A percentile compares a stretch with the other conserved stretches of the same genome.
Conservation (phyloP, 2,888 invertebrate species). For the Xanthia icteritia region DNA sequence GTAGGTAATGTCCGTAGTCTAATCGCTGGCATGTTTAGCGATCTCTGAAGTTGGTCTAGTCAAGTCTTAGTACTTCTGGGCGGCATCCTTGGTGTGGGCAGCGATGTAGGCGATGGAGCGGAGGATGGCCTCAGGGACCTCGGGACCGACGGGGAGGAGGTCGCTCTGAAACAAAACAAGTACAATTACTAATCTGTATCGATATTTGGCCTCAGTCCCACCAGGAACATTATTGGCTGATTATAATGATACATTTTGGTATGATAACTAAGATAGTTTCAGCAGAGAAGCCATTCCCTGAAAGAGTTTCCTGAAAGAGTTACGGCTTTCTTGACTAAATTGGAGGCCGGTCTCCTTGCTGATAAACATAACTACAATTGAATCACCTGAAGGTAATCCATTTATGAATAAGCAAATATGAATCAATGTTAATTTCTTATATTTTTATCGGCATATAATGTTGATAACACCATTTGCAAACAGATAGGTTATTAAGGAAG, state of each 20-base stretch:
- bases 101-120: conserved; percentile 78
- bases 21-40: conserved; percentile 23
- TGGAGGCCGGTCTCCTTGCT: neutral
- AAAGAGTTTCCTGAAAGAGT: neutral
- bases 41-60: conserved; percentile 22
- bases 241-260: neutral
- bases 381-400: neutral
- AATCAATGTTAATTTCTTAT: conserved; percentile 1
- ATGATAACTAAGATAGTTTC: neutral
- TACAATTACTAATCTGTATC: conserved; percentile 1
- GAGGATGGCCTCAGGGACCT: conserved; percentile 75
- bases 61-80: conserved; percentile 46
- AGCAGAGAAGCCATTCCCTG: neutral
- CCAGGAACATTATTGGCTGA: neutral
- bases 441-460: conserved; percentile 11
- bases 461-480: conserved; percentile 25
- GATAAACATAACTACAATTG: neutral
- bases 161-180: conserved; percentile 70
- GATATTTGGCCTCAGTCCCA: neutral
- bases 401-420: conserved; percentile 12
- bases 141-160: conserved; percentile 75
- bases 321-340: neutral
- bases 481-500: conserved; percentile 11
- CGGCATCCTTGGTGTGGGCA: conserved; percentile 54
- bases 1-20: conserved; percentile 13